Percentiles rank a stretch among this genome's conserved stretches.
Evolutionary conservation across 2,888 invertebrate genomes (phyloP).

Genomic region (Linyphia triangularis): DNA sequence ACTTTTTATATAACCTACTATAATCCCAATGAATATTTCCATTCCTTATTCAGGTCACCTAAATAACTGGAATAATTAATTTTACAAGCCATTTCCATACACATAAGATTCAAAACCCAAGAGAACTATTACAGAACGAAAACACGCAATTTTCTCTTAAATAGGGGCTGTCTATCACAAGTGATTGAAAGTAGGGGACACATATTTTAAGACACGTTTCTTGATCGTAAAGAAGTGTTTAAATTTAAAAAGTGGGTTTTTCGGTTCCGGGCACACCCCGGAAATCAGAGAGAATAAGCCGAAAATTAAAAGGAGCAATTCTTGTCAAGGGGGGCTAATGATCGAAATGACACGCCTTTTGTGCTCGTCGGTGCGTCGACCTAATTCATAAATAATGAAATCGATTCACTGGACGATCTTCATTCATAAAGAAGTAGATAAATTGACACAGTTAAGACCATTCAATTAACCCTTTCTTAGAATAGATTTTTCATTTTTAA

Average conservation of each 20-base stretch:
- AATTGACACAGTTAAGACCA: background rate
- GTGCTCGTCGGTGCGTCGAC: background rate
- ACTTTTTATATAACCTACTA: no score
- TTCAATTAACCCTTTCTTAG: background rate
- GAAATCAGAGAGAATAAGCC: conserved; percentile 18
- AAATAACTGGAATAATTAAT: no score
- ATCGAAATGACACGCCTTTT: conserved; percentile 17
- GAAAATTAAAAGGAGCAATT: conserved; percentile 28
- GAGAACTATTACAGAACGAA: no score
- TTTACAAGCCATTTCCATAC: no score
- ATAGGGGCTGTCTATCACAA: no score
- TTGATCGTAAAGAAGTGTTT: background rate
- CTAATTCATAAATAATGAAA: background rate
- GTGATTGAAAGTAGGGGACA: background rate
- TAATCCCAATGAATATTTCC: no score
- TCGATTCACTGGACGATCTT: background rate
- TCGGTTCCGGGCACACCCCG: conserved; percentile 42
- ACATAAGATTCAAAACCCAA: no score
- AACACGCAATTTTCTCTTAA: no score
- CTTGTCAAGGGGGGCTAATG: background rate
- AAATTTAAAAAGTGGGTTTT: background rate
- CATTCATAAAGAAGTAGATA: background rate
- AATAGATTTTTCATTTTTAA: background rate
- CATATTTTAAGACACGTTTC: background rate
- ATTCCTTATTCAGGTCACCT: no score